phyloP scores from a whole-genome alignment of 2,113 vertebrate genomes.

The Peromyscus leucopus region DNA sequence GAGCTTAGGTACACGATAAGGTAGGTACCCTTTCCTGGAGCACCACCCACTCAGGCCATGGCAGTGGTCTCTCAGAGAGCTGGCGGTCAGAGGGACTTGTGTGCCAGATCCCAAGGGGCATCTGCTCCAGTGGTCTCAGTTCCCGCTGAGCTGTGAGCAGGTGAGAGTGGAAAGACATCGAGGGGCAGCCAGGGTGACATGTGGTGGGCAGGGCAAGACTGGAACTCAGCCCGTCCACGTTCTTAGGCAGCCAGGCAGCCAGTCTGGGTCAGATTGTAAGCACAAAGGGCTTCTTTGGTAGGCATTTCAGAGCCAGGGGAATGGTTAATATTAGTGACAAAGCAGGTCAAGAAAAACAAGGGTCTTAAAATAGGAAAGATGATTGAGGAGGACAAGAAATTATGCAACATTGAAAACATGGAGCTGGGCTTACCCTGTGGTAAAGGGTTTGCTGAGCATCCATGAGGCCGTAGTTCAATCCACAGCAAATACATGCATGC shows the following conservation, averaged over 20 bases:
- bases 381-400: neutral
- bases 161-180: neutral
- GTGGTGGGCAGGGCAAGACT: neutral
- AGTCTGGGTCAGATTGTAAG: conserved; percentile 7
- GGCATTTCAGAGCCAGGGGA: neutral
- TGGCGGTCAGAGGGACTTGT: neutral
- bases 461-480: neutral
- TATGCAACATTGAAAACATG: neutral
- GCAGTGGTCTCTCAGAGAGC: neutral
- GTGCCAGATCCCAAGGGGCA: neutral
- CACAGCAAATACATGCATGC: neutral
- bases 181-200: neutral
- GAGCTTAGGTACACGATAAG: neutral
- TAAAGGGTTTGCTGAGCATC: neutral
- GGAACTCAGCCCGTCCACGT: neutral
- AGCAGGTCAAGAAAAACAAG: neutral
- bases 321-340: neutral
- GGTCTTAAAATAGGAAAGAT: neutral
- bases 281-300: conserved; percentile 10
- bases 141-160: neutral
- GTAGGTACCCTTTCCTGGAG: neutral
- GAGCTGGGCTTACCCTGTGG: neutral
- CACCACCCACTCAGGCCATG: neutral
- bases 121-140: neutral
- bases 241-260: neutral